phyloP scores from a whole-genome alignment of 2,113 vertebrate genomes.

The Pluvianellus socialis region DNA sequence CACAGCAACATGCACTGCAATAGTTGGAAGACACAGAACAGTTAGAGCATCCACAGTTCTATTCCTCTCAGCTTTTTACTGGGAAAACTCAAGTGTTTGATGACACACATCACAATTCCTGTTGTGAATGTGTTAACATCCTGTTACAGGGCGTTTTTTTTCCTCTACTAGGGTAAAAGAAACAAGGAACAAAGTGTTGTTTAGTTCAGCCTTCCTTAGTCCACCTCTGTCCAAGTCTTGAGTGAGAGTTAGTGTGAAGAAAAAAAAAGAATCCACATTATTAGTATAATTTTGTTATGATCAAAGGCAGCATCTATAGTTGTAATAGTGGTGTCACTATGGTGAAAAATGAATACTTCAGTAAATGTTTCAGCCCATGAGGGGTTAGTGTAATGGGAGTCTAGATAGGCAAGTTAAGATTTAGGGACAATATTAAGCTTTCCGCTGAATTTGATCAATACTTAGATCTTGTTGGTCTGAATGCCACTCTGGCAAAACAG shows the following conservation, averaged over 20 bases:
- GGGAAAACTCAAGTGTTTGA: background rate
- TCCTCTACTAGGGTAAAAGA: background rate
- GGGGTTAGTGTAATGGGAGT: background rate
- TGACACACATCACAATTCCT: background rate
- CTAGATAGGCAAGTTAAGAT: background rate
- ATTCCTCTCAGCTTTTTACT: background rate
- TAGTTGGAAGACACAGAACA: background rate
- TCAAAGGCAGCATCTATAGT: background rate
- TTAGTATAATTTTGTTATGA: background rate
- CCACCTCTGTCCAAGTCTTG: background rate
- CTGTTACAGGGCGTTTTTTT: background rate
- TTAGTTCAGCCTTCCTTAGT: background rate
- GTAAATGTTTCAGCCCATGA: background rate
- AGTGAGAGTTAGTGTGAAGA: background rate
- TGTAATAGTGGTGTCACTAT: background rate
- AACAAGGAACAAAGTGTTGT: background rate
- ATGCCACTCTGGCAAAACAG: background rate
- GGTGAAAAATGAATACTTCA: conserved; percentile 13
- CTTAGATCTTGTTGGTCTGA: background rate
- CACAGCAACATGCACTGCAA: background rate
- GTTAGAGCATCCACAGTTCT: background rate
- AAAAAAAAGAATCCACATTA: background rate
- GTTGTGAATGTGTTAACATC: background rate
- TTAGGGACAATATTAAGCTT: background rate
- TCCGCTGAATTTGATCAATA: background rate